Conservation (phyloP, 2,113 vertebrate species). For the Macquaria ambigua region DNA sequence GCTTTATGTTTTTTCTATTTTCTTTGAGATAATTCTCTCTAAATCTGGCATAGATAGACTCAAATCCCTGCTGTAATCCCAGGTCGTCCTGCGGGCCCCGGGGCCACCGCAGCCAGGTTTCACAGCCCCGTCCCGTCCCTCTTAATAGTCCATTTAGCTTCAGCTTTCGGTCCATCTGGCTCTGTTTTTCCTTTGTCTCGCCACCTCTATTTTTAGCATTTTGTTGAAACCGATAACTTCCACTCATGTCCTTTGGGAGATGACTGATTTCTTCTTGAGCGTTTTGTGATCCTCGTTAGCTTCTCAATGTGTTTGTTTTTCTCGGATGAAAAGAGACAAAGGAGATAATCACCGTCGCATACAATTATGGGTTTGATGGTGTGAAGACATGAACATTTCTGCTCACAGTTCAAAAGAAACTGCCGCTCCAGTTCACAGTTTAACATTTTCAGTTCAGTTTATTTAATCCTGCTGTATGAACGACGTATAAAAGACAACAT, state of each 20-base stretch:
- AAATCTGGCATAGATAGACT: conserved; percentile 40
- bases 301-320: background rate
- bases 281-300: background rate
- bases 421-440: background rate
- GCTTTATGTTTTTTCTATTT: conserved; percentile 37
- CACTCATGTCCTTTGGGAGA: background rate
- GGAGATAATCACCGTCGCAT: background rate
- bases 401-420: background rate
- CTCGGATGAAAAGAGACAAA: background rate
- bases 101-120: conserved; percentile 21
- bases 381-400: background rate
- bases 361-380: background rate
- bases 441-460: background rate
- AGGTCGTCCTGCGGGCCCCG: background rate
- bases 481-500: background rate
- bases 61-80: conserved; percentile 59
- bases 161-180: conserved; percentile 51
- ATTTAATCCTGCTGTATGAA: background rate
- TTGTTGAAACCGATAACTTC: conserved; percentile 9
- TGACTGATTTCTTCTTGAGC: background rate
- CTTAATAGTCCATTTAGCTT: conserved; percentile 41
- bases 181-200: conserved; percentile 35
- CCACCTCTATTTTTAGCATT: conserved; percentile 8
- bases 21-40: conserved; percentile 57
- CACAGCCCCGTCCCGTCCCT: conserved; percentile 13